Base-by-base conservation (phyloP, 2,113 vertebrate species). In the Sapayoa aenigma region DNA sequence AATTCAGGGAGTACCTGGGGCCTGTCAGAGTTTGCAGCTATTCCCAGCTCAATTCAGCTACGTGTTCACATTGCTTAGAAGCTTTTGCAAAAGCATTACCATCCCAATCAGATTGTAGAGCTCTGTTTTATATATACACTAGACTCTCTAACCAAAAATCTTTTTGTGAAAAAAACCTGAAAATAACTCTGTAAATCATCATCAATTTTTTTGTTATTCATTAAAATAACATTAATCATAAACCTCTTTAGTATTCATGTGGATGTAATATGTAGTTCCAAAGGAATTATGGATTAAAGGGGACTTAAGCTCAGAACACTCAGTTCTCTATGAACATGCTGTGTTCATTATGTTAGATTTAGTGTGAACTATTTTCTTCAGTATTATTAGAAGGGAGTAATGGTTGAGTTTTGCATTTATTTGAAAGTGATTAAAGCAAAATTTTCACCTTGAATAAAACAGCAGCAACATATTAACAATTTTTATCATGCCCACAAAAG, bases 331-430 rank as follows among this genome's bases (percentile, higher is more conserved):
- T 88, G 91, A 98, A 88, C 86, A 92, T 91, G 72, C 90, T 95
- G 96, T 95, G 87, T 97, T 97, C 83, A 97, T 97, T 98, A 97
- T 96, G 94, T 87, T 98, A 96, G 96, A 97, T 97, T 97, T 95
- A 97, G 91, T 95, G 73, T 78, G 95, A 97, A 96, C 52, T 96
- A 86, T 97, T 97, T 97, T 97, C 97, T 90, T 96, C 89, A 95
- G 87, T 88, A 82, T 96, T 95, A 96, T 97, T 97, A 97, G 97
- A 97, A 96, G 72, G 71, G 87, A 86, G 96, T 82, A 77, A 96
- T 76, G 89, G 96, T 47, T 94, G 89, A 97, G 90, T 83, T 95
- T 96, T 75, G 71, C 83, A 94, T 97, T 96, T 97, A 97, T 94
- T 96, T 97, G 91, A 97, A 97, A 98, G 88, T 93, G 87, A 97